Base-by-base conservation (phyloP, 2,113 vertebrate species). In the Pomatostomus ruficeps region DNA sequence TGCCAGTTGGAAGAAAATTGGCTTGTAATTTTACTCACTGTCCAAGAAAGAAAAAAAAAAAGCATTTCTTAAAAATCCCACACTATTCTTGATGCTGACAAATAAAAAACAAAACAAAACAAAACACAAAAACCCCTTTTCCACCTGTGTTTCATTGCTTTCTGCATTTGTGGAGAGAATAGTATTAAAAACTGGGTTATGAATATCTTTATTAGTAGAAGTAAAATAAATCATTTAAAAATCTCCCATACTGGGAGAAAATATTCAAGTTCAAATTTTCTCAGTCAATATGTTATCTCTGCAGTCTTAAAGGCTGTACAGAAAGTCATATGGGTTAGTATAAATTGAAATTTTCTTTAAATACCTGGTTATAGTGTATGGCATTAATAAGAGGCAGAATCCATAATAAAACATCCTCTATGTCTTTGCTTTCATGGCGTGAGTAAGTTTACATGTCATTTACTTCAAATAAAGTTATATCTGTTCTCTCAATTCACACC, bases 1-100 rank as follows among this genome's bases (percentile, higher is more conserved):
- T 59, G 40, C 46, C 91, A 89, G 55, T 51, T 96, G 85, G 73
- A 95, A 94, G 73, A 61, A 84, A 91, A 75, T 89, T 91, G 58
- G 79, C 63, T 94, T 71, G 63, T 71, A 93, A 95, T 79, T 96
- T 97, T 96, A 83, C 52, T 91, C 66, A 66, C 20, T 78, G 40
- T 35, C 73, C 20, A 79, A 48, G 12, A 17, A 35, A n/a, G 49
- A 46, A 43, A 26, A 20, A 42, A 36, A 35, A 72, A 45, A 23
- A 1, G 1, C 7, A 22, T 33, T 74, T 40, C 36, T 65, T 77
- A 87, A 63, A 84, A 92, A 45, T 2, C 1, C 3, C 7, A 42
- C 23, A 46, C 9, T 31, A 26, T 35, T 58, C 36, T 46, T 85
- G 16, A 49, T 62, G 23, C 18, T 48, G 35, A 70, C 4, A 74